Conservation (phyloP, 2,888 invertebrate genomes). For the Pollenia griseotomentosa region DNA sequence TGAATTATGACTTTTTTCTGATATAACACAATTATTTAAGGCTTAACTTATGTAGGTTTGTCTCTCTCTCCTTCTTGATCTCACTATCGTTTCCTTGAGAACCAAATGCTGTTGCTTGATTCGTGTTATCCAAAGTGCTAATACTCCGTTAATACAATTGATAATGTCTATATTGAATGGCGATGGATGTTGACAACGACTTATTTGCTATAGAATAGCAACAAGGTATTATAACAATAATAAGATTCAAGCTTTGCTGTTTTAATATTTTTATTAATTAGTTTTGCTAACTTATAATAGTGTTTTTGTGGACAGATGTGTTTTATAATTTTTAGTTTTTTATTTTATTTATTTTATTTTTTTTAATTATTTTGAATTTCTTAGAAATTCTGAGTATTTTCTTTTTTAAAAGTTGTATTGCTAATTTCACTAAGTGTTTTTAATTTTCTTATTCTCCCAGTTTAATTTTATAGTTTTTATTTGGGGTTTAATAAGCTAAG, state of each 20-base stretch:
- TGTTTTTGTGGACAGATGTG: conserved; percentile 72
- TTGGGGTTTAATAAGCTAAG: conserved; percentile 63
- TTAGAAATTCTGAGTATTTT: conserved; percentile 73
- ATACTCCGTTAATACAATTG: conserved; percentile 54
- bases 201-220: conserved; percentile 39
- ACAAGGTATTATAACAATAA: conserved; percentile 51
- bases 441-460: conserved; percentile 37
- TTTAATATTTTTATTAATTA: conserved; percentile 37
- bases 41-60: conserved; percentile 66
- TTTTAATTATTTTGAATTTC: conserved; percentile 63
- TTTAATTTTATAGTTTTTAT: conserved; percentile 28
- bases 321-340: conserved; percentile 55
- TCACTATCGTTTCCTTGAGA: conserved; percentile 48
- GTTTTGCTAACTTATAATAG: conserved; percentile 62
- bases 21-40: conserved; percentile 68
- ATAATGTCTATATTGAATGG: conserved; percentile 27
- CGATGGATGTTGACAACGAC: conserved; percentile 22
- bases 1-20: conserved; percentile 57
- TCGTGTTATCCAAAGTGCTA: conserved; percentile 63
- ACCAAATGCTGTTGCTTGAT: conserved; percentile 69
- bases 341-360: conserved; percentile 35
- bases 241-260: conserved; percentile 60
- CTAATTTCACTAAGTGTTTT: conserved; percentile 72
- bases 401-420: conserved; percentile 69
- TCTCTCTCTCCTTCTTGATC: conserved; percentile 44